phyloP scores from a whole-genome alignment of 2,113 vertebrate genomes.

The Nibea coibor region DNA sequence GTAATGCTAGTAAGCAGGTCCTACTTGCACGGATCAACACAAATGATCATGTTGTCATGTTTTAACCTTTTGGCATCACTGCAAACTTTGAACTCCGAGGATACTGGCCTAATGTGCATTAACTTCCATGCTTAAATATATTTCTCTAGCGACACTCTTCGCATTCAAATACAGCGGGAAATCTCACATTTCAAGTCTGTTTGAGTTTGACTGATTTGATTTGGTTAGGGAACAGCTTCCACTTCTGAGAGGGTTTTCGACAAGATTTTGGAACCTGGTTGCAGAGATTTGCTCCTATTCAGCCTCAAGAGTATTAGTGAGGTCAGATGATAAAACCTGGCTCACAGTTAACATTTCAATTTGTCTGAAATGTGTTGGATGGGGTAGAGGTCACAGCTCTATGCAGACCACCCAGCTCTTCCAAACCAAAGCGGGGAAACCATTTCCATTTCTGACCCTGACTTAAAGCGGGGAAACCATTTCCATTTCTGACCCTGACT shows the following conservation, averaged over 20 bases:
- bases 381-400: neutral
- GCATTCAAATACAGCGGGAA: neutral
- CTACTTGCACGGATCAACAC: neutral
- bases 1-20: too few species aligned
- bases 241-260: neutral
- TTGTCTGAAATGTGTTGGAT: neutral
- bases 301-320: neutral
- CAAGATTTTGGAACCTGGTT: neutral
- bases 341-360: neutral
- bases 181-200: neutral
- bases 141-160: neutral
- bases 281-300: neutral
- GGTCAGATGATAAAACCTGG: neutral
- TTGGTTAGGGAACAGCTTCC: neutral
- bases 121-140: neutral
- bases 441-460: too few species aligned
- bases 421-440: neutral
- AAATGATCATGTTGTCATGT: neutral
- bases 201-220: neutral
- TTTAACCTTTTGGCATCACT: too few species aligned
- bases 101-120: neutral
- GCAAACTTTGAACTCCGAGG: neutral
- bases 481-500: too few species aligned
- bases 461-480: neutral
- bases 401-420: neutral